Percentiles rank a stretch among this genome's conserved stretches.
phyloP scores from a whole-genome alignment of 1,140 invertebrate species.

The Drosophila repletoides region DNA sequence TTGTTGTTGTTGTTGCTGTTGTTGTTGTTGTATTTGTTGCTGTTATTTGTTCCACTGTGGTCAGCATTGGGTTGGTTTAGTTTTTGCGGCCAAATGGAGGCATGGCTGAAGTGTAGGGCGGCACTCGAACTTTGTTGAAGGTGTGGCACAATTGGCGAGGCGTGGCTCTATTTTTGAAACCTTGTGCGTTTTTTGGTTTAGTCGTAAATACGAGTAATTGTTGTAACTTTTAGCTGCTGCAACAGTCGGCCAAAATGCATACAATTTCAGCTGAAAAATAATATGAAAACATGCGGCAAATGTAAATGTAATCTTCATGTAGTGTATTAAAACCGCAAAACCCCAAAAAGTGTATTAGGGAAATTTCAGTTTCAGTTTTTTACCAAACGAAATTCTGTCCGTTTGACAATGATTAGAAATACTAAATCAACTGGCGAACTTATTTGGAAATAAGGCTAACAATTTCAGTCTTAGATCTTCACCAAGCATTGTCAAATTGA shows the following conservation, averaged over 20 bases:
- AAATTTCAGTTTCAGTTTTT: not conserved
- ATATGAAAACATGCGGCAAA: constrained; percentile 6
- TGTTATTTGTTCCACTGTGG: constrained; percentile 60
- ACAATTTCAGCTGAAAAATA: constrained; percentile 3
- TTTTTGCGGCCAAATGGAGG: constrained; percentile 30
- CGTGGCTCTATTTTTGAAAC: constrained; percentile 9
- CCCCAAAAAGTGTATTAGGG: not conserved
- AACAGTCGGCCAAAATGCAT: constrained; percentile 2
- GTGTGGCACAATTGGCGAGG: constrained; percentile 18
- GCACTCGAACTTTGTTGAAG: constrained; percentile 10
- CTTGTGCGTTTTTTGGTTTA: constrained; percentile 7
- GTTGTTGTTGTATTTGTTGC: not conserved
- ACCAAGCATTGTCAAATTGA: too few relatives aligned
- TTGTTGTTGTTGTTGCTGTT: constrained; percentile 5
- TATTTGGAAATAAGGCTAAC: too few relatives aligned
- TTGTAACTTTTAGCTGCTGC: not conserved
- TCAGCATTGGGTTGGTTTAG: constrained; percentile 42
- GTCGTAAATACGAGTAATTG: constrained; percentile 26
- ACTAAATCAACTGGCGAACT: too few relatives aligned
- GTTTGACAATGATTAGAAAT: too few relatives aligned
- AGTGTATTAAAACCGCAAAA: constrained; percentile 18
- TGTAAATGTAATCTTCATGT: constrained; percentile 26
- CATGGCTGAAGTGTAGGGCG: not conserved
- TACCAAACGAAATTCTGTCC: too few relatives aligned
- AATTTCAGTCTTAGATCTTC: too few relatives aligned